phyloP scores from a whole-genome alignment of 2,888 invertebrate species.

The Elgonia sp. region DNA sequence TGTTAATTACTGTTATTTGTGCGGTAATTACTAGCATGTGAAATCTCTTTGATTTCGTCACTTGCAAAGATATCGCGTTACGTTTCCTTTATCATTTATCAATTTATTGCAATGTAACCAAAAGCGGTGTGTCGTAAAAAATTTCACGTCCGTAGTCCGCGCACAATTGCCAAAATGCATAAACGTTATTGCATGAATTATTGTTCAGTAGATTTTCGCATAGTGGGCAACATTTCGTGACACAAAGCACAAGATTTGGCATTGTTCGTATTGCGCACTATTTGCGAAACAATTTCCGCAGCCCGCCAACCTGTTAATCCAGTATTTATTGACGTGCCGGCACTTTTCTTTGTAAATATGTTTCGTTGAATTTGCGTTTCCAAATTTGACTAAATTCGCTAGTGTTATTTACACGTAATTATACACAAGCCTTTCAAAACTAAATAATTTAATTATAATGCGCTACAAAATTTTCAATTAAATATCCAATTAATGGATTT shows the following conservation, averaged over 20 bases:
- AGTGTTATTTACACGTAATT: slow-evolving; percentile 57
- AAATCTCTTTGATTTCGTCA: slow-evolving; percentile 22
- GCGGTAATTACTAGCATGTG: slow-evolving; percentile 24
- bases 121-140: slow-evolving; percentile 35
- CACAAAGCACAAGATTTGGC: slow-evolving; percentile 69
- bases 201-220: slow-evolving; percentile 53
- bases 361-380: slow-evolving; percentile 49
- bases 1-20: slow-evolving; percentile 18
- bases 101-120: background rate
- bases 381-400: slow-evolving; percentile 54
- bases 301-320: slow-evolving; percentile 64
- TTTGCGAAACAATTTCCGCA: slow-evolving; percentile 67
- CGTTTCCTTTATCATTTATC: slow-evolving; percentile 36
- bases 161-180: slow-evolving; percentile 57
- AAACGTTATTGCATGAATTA: slow-evolving; percentile 67
- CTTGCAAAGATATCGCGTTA: slow-evolving; percentile 20
- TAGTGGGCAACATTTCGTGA: slow-evolving; percentile 52
- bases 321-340: slow-evolving; percentile 64
- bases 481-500: slow-evolving; percentile 47
- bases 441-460: slow-evolving; percentile 47
- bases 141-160: background rate
- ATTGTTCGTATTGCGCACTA: slow-evolving; percentile 64
- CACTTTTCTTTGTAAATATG: slow-evolving; percentile 64
- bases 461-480: slow-evolving; percentile 41
- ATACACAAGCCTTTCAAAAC: slow-evolving; percentile 37